Evolutionary conservation across 2,113 vertebrate genomes (phyloP).

Genomic region (Lepisosteus osseus): DNA sequence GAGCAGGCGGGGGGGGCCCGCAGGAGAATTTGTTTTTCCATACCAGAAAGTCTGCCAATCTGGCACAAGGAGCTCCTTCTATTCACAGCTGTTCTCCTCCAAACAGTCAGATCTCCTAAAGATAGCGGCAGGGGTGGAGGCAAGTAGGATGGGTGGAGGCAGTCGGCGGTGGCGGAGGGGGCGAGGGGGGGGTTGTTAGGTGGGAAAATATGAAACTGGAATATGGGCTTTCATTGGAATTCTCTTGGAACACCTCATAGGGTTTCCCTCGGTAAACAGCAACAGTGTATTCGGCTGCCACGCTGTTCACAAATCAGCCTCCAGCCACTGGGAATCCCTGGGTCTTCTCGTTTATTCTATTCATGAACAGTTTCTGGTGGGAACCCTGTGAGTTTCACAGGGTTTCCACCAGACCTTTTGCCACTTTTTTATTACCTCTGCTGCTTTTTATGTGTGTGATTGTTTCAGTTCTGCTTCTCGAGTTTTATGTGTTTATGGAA

Average conservation of each 20-base stretch:
- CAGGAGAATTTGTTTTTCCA: conserved; percentile 71
- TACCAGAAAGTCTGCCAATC: conserved; percentile 67
- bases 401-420: no score
- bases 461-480: background rate
- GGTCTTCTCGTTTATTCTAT: conserved; percentile 49
- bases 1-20: conserved; percentile 73
- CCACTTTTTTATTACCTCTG: conserved; percentile 15
- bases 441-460: background rate
- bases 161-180: conserved; percentile 55
- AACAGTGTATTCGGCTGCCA: conserved; percentile 57
- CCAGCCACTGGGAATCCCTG: conserved; percentile 31
- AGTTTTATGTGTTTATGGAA: conserved; percentile 29
- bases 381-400: no score
- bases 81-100: conserved; percentile 72
- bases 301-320: conserved; percentile 52
- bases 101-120: conserved; percentile 72
- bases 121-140: conserved; percentile 61
- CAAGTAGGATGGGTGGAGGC: conserved; percentile 1
- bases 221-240: conserved; percentile 61
- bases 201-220: conserved; percentile 74
- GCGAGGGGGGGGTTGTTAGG: conserved; percentile 43
- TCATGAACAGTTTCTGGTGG: conserved; percentile 20
- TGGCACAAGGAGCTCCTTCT: conserved; percentile 62
- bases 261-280: conserved; percentile 83
- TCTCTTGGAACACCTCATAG: conserved; percentile 64